Evolutionary conservation across 2,888 invertebrate genomes (phyloP), one percentile per base, ranked within the genome.

Genomic region (Heteromurus nitidus): DNA sequence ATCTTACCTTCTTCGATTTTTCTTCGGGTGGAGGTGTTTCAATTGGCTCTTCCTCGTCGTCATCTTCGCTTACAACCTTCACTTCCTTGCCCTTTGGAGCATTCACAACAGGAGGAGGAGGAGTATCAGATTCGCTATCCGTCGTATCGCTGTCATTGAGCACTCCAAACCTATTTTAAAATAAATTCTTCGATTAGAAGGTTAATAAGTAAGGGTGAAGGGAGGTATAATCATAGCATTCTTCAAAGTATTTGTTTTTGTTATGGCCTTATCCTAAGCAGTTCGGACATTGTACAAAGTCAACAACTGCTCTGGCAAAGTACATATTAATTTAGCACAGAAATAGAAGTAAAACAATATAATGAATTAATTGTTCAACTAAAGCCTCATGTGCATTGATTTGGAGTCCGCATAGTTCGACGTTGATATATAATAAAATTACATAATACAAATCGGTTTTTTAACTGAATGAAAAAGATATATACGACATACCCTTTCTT

Each of bases 351-450:
- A 47, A 20, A 68, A 55, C 60, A 26, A 58, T 62, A 68, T 58
- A 16, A 50, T 22, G 2, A 44, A 47, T 47, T n/a, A 22, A 50
- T 42, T 50, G 58, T 13, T 24, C 42, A 68, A 76, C 76, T 76
- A 76, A 76, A 76, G 76, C 76, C 68, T 76, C 76, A 68, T 55
- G 68, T 76, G 76, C 76, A n/a, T n/a, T n/a, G n/a, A n/a, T n/a
- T n/a, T n/a, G n/a, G n/a, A n/a, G n/a, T n/a, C n/a, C n/a, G n/a
- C n/a, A n/a, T n/a, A n/a, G n/a, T n/a, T n/a, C n/a, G n/a, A n/a
- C n/a, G 20, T 28, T 67, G 24, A 50, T 18, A 28, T 20, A 16
- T n/a, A 16, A 31, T 30, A 7, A 20, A 20, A 16, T 44, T 42
- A 42, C 9, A 7, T 18, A n/a, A 16, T 22, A 30, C 13, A n/a